Base-by-base conservation (phyloP, 2,797 vertebrate species). In the Diglossa cyanea region DNA sequence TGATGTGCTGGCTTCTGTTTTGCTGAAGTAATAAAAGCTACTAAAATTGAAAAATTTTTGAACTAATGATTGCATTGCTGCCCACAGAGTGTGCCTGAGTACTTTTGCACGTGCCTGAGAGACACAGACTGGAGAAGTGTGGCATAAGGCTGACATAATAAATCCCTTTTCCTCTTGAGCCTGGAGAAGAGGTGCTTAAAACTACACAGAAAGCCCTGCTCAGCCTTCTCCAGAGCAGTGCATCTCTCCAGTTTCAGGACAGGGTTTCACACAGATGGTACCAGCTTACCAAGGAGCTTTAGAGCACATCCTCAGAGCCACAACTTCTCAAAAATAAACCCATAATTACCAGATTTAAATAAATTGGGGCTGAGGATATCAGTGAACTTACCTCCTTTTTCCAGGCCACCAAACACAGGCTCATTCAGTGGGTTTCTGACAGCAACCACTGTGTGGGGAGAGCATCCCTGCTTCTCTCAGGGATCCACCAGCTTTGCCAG, bases 21-120 rank as follows among this genome's bases (percentile, higher is more conserved):
- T 58, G 57, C 84, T 96, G n/a, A 86, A 87, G 15, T 57, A 94
- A 95, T 95, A 95, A 95, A 97, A 92, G 61, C 50, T 74, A 48
- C 63, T 77, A 37, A 87, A 88, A 67, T 7, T 24, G 16, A 51
- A 84, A 72, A 89, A 47, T n/a, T 78, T 88, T 30, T 15, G 33
- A 62, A 86, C 10, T 30, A 61, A 30, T 1, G 2, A 63, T 54
- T 66, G 40, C 33, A 15, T 44, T 53, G 11, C 68, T 77, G 44
- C 21, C 21, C 0, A 2, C 26, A 21, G 19, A 7, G n/a, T 2
- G 0, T 16, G 31, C 24, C 31, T 40, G 35, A 13, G 28, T 39
- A 37, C 5, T 2, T 48, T 10, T 66, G n/a, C 57, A 35, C 0
- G 0, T 44, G 24, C 40, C 35, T 4, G 1, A 71, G 17, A 58